Evolutionary conservation across 2,797 vertebrate species (phyloP).

Genomic region (Trematomus bernacchii): DNA sequence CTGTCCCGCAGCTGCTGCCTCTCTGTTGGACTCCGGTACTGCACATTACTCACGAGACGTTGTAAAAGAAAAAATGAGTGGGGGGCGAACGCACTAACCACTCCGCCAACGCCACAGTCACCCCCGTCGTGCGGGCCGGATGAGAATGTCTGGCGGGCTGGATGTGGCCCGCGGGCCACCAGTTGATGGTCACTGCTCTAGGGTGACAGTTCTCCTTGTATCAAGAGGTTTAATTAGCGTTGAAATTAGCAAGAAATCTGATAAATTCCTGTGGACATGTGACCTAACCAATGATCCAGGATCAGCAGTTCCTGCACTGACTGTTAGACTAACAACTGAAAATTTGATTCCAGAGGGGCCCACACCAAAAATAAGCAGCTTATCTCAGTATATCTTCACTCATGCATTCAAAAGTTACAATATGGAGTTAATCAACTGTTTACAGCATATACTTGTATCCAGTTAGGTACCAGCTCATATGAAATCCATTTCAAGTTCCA

Average conservation of each 20-base stretch:
- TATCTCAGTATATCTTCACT: constrained; percentile 42
- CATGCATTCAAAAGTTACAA: constrained; percentile 40
- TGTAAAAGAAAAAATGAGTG: no score
- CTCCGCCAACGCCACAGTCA: no score
- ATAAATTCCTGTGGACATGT: constrained; percentile 69
- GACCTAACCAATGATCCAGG: constrained; percentile 63
- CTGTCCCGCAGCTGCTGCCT: no score
- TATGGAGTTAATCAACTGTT: constrained; percentile 6
- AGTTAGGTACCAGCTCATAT: not conserved
- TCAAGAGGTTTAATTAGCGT: constrained; percentile 19
- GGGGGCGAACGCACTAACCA: no score
- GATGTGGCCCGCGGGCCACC: no score
- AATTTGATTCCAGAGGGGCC: constrained; percentile 47
- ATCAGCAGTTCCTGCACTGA: constrained; percentile 53
- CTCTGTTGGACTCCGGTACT: no score
- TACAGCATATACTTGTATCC: not conserved
- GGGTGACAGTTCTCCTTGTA: constrained; percentile 8
- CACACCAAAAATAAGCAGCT: constrained; percentile 46
- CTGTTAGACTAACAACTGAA: constrained; percentile 37
- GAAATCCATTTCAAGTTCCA: not conserved
- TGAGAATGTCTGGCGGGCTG: no score
- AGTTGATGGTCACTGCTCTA: no score
- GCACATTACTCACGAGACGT: no score
- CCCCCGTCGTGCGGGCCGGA: no score
- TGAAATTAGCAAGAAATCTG: constrained; percentile 24